Percentiles rank a stretch among this genome's conserved stretches.
Conservation (phyloP, 92 coral and sea anemone genomes). For the Phenganax marumi region DNA sequence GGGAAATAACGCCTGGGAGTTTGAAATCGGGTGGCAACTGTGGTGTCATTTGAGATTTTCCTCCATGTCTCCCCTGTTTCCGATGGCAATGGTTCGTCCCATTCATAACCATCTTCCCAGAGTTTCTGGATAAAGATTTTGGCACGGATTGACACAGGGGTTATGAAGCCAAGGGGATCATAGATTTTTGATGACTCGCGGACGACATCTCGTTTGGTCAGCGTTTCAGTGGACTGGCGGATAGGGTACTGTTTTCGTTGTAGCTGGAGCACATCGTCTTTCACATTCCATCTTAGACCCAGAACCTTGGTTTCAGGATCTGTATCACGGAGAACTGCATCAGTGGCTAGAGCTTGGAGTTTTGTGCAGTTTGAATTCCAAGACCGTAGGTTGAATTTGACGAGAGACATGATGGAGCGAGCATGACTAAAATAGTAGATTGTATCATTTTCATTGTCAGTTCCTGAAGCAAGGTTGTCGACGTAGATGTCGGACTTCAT, state of each 20-base stretch:
- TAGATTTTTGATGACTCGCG: conserved; percentile 3
- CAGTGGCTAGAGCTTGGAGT: conserved; percentile 29
- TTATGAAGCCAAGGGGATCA: conserved; percentile 7
- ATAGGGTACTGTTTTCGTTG: not conserved
- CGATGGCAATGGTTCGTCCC: not conserved
- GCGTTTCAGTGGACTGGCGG: no score
- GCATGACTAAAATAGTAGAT: conserved; percentile 39
- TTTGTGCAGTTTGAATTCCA: conserved; percentile 52
- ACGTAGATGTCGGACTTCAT: no score
- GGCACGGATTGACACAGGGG: conserved; percentile 4
- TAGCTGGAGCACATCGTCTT: conserved; percentile 21
- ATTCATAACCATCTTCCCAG: conserved; percentile 8
- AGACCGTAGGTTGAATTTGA: conserved; percentile 55
- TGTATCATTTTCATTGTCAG: conserved; percentile 34
- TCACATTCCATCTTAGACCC: conserved; percentile 36
- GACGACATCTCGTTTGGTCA: not conserved
- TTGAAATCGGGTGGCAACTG: not conserved
- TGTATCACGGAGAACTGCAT: conserved; percentile 28
- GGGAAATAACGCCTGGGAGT: not conserved
- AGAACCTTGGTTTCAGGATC: conserved; percentile 32
- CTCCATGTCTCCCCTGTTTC: not conserved
- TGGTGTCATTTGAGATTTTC: not conserved
- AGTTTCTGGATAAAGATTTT: conserved; percentile 17
- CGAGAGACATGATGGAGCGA: conserved; percentile 36
- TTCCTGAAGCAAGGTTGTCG: no score